Base-by-base conservation (phyloP, 2,113 vertebrate genomes). In the Motacilla tschutschensis region DNA sequence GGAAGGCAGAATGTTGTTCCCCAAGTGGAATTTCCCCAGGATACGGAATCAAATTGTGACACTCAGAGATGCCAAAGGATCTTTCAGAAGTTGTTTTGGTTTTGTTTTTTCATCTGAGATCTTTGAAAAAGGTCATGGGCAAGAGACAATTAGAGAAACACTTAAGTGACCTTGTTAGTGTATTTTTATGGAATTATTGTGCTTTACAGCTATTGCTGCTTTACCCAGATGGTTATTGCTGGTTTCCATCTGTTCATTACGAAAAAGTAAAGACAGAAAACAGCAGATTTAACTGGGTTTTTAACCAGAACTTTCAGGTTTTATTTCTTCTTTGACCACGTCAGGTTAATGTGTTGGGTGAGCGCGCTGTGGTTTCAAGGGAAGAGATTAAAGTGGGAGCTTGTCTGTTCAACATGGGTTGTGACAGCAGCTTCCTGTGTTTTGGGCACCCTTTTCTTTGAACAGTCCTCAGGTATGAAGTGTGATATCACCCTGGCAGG, bases 201-300 rank as follows among this genome's bases (percentile, higher is more conserved):
- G 85, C 77, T 82, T 85, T 74, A 29, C 62, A 70, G 75, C 79
- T 86, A 88, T 55, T 60, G 87, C 88, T 57, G 88, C 69, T 90
- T 91, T 76, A 77, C 75, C 46, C 93, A 91, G 90, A 87, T 94
- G 90, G 89, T 88, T 93, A 87, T 93, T 93, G 88, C 90, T 94
- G 75, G 57, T 84, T 91, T 89, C 93, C 87, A 90, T 87, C 90
- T 96, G 93, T 85, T 90, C 21, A 0, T 80, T 54, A 85, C 71
- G 54, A 58, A 65, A 83, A 93, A 86, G 71, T 77, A 85, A 75
- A 85, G 89, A 10, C 12, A 35, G 46, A 79, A 64, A 41, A 14
- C 1, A 5, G 13, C 47, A 73, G 50, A 36, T 80, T 66, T 50
- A 41, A 28, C 38, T 87, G 64, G 53, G n/a, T 48, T 92, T 94